These are phyloP conservation scores for human (Homo sapiens) DNA, from an alignment of 2,113 vertebrate genomes.

Conservation along the genomic window DNA sequence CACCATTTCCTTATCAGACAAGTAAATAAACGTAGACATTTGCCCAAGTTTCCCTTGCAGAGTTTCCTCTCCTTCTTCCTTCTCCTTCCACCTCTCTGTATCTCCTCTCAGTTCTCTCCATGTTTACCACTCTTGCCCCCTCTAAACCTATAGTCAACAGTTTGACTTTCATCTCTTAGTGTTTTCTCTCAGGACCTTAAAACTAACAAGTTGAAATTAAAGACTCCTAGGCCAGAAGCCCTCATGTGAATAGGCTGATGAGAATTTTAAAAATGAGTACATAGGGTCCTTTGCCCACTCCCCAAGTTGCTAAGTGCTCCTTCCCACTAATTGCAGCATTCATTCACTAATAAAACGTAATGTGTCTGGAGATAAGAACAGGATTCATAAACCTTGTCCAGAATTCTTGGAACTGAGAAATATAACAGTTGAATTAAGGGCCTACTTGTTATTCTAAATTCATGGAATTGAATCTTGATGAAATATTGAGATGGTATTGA, in stretches of 20 bases:
- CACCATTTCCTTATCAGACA: neutral
- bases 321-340: neutral
- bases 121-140: too few species aligned
- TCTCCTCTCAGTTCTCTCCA: neutral
- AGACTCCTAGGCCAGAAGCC: neutral
- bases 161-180: neutral
- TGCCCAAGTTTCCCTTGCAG: neutral
- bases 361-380: neutral
- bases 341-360: neutral
- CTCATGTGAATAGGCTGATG: neutral
- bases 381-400: too few species aligned
- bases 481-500: neutral
- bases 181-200: neutral
- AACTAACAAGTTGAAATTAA: neutral
- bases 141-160: neutral
- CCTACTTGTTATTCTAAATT: neutral
- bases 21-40: neutral
- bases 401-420: neutral
- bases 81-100: neutral
- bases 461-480: neutral
- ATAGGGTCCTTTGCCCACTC: neutral
- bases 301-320: neutral
- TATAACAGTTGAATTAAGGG: too few species aligned
- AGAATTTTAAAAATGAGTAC: neutral
- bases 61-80: neutral